These are phyloP conservation scores for Toxostoma redivivum DNA, from an alignment of 2,113 vertebrate genomes.

Conservation along the genomic window DNA sequence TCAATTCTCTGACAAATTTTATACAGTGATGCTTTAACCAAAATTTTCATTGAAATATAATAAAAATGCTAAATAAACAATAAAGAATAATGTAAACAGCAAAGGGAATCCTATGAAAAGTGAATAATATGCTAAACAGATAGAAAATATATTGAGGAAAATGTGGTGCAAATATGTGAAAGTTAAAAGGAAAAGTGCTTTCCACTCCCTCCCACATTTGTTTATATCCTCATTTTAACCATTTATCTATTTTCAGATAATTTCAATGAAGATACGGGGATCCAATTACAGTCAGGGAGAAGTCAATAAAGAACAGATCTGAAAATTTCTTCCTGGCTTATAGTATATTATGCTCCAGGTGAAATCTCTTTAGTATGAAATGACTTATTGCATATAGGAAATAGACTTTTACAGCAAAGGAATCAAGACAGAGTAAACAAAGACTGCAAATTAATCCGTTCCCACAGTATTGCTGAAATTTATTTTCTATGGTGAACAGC, in stretches of 20 bases:
- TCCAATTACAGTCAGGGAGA: neutral
- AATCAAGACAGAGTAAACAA: neutral
- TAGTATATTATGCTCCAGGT: neutral
- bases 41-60: neutral
- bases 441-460: neutral
- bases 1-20: neutral
- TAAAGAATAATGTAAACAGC: neutral
- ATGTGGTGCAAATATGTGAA: neutral
- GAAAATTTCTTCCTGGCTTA: neutral
- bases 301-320: neutral
- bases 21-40: neutral
- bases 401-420: neutral
- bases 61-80: neutral
- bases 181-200: neutral
- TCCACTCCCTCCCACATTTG: neutral
- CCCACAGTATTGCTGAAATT: neutral
- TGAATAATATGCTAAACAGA: neutral
- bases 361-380: neutral
- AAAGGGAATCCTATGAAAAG: neutral
- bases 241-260: neutral
- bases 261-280: neutral
- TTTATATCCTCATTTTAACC: neutral
- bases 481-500: neutral
- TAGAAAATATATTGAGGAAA: neutral
- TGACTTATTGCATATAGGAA: neutral